Percentiles rank a stretch among this genome's conserved stretches.
Conservation (phyloP, 2,113 vertebrate species). For the Mixornis gularis region DNA sequence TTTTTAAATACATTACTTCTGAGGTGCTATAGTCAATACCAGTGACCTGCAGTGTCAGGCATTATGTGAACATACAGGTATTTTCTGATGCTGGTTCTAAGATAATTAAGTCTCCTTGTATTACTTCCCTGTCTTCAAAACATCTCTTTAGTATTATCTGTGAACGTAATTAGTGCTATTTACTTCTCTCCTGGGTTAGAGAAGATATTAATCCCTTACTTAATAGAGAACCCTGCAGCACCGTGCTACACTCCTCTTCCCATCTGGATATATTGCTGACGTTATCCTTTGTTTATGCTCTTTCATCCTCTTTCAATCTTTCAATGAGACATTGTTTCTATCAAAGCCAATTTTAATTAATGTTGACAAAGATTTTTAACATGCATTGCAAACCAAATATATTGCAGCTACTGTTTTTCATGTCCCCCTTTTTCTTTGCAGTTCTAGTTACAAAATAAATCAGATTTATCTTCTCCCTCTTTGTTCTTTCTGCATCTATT, state of each 20-base stretch:
- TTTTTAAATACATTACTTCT: neutral
- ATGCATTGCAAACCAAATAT: slow-evolving; percentile 15
- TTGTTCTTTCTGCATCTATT: neutral
- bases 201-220: slow-evolving; percentile 52
- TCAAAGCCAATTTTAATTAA: slow-evolving; percentile 41
- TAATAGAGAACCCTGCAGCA: slow-evolving; percentile 43
- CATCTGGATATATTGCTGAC: slow-evolving; percentile 40
- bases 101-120: slow-evolving; percentile 21
- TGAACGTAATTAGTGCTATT: slow-evolving; percentile 50
- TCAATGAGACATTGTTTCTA: slow-evolving; percentile 20
- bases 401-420: slow-evolving; percentile 22
- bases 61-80: neutral
- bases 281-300: slow-evolving; percentile 58
- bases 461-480: neutral
- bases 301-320: slow-evolving; percentile 38
- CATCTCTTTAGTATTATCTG: slow-evolving; percentile 42
- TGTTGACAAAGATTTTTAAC: slow-evolving; percentile 54
- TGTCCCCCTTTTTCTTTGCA: neutral
- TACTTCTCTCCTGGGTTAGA: slow-evolving; percentile 39
- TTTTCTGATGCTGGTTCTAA: neutral
- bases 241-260: neutral
- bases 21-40: neutral
- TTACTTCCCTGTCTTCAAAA: slow-evolving; percentile 3
- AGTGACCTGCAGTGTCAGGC: neutral
- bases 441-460: neutral